A percentile compares a stretch with the other conserved stretches of the same genome.
Evolutionary conservation across 2,888 invertebrate genomes (phyloP).

Genomic region (Yponomeuta plumbellus): DNA sequence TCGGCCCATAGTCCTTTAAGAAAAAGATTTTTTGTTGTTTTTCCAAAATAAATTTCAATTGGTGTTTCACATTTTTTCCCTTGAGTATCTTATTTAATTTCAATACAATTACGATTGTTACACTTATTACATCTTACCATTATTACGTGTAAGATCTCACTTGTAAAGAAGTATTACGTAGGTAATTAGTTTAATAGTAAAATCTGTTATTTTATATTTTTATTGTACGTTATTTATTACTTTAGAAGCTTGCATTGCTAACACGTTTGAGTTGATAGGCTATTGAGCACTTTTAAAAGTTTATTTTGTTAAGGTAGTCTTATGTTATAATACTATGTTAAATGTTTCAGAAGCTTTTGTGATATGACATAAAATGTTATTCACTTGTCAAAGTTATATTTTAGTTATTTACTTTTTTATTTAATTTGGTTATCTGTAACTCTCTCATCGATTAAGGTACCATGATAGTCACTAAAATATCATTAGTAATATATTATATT

Average conservation of each 20-base stretch:
- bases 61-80: no score
- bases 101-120: conserved; percentile 45
- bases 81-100: not conserved
- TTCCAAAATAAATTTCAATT: no score
- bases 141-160: conserved; percentile 55
- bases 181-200: not conserved
- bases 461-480: conserved; percentile 15
- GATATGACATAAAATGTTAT: conserved; percentile 14
- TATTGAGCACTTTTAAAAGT: no score
- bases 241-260: not conserved
- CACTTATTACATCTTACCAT: conserved; percentile 40
- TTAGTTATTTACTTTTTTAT: conserved; percentile 18
- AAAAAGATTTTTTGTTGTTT: no score
- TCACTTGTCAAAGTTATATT: conserved; percentile 18
- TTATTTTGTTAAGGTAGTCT: no score
- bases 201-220: conserved; percentile 18
- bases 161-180: conserved; percentile 50
- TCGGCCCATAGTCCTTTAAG: no score
- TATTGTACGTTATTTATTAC: not conserved
- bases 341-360: not conserved
- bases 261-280: not conserved
- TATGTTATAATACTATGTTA: no score
- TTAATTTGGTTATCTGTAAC: conserved; percentile 13
- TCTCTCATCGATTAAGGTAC: not conserved
- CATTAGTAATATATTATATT: conserved; percentile 22